Evolutionary conservation across 30 jellyfish, hydroid and myxozoan species (phyloP).

Genomic region (Chrysaora quinquecirrha): DNA sequence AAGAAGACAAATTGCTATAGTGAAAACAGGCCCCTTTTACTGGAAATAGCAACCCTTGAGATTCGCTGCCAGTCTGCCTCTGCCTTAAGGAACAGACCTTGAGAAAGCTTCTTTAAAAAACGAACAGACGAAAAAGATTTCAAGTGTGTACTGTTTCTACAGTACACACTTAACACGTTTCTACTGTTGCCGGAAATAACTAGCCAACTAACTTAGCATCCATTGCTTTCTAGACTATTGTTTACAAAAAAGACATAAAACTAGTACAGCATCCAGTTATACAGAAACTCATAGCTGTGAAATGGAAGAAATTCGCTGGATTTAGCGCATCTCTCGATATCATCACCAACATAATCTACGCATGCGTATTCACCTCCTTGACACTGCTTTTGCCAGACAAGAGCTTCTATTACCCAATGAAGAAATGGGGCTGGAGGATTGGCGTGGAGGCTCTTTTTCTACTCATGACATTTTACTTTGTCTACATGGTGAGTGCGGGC

Average conservation of each 20-base stretch:
- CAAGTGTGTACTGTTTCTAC: too few species aligned
- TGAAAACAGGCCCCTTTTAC: too few species aligned
- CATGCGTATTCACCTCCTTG: constrained; percentile 62
- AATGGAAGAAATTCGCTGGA: constrained; percentile 83
- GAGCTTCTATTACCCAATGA: constrained; percentile 45
- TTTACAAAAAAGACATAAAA: constrained; percentile 43
- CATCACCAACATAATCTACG: constrained; percentile 49
- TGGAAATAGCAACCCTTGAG: too few species aligned
- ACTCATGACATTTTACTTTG: constrained; percentile 69
- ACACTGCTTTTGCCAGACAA: constrained; percentile 17
- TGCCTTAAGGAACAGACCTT: too few species aligned
- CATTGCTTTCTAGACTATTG: constrained; percentile 66
- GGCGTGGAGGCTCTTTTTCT: constrained; percentile 75
- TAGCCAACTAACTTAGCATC: too few species aligned
- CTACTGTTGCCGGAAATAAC: too few species aligned
- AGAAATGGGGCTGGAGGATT: constrained; percentile 71
- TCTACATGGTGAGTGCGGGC: constrained; percentile 69
- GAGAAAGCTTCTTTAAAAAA: too few species aligned
- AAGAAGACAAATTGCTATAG: too few species aligned
- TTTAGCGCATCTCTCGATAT: constrained; percentile 51
- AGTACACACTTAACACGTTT: too few species aligned
- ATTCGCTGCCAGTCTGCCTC: too few species aligned
- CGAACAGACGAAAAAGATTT: too few species aligned
- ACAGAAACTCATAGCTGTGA: constrained; percentile 74
- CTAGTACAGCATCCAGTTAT: constrained; percentile 81